Percentiles rank a stretch among this genome's conserved stretches.
Conservation (phyloP, 2,797 vertebrate genomes). For the Poecilia wingei region DNA sequence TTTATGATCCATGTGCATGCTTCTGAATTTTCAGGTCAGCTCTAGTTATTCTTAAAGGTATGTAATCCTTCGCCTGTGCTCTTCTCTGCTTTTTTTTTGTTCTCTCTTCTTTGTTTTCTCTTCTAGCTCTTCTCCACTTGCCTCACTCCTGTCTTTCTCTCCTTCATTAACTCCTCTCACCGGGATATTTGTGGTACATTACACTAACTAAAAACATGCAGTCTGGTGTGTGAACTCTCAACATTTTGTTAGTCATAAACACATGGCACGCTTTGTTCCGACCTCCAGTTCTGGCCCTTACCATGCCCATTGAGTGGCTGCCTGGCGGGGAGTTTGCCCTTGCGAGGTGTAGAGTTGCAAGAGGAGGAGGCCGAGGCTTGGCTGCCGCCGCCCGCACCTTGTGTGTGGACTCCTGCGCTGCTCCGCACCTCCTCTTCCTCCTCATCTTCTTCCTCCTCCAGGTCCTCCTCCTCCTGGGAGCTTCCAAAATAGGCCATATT, state of each 20-base stretch:
- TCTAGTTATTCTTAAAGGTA: neutral
- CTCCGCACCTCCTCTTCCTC: conserved; percentile 84
- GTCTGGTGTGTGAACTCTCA: neutral
- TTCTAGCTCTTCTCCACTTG: neutral
- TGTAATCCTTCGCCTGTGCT: conserved; percentile 7
- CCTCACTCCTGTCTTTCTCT: neutral
- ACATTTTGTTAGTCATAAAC: conserved; percentile 7
- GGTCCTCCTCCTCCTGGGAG: conserved; percentile 96
- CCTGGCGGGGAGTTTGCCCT: conserved; percentile 88
- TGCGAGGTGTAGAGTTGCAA: conserved; percentile 97
- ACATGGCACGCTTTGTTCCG: neutral
- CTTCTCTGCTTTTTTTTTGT: conserved; percentile 5
- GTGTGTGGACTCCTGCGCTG: conserved; percentile 57
- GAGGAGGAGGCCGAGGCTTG: conserved; percentile 81
- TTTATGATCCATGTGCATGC: conserved; percentile 13
- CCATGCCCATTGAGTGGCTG: conserved; percentile 90
- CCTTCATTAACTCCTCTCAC: conserved; percentile 17
- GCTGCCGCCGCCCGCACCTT: conserved; percentile 67
- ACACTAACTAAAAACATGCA: conserved; percentile 15
- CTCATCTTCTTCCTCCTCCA: conserved; percentile 88
- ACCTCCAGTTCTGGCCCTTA: conserved; percentile 60
- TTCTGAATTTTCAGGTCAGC: conserved; percentile 1
- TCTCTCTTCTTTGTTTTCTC: neutral
- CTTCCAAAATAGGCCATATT: conserved; percentile 97
- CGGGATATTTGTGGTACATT: conserved; percentile 6